Percentiles rank a stretch among this genome's conserved stretches.
Evolutionary conservation across 1,140 invertebrate genomes (phyloP).

Genomic region (Helicoverpa zea): DNA sequence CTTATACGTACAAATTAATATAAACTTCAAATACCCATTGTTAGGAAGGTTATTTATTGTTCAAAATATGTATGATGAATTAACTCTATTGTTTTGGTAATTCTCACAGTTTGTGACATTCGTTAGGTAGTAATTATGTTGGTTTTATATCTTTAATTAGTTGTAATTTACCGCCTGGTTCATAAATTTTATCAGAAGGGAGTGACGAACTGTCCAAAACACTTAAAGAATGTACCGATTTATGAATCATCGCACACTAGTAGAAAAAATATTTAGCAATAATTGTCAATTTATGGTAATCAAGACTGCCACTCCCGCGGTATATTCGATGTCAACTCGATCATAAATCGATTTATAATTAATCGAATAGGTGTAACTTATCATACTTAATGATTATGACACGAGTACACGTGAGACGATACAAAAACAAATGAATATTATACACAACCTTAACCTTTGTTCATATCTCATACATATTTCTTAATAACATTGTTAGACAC

Average conservation of each 20-base stretch:
- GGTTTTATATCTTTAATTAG: no score
- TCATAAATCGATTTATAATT: slow-evolving; percentile 24
- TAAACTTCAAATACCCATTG: no score
- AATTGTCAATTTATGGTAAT: not conserved
- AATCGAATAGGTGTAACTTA: slow-evolving; percentile 15
- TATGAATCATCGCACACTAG: not conserved
- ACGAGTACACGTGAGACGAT: not conserved
- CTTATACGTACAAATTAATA: no score
- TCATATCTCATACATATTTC: not conserved
- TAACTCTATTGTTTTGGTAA: no score
- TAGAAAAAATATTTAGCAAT: slow-evolving; percentile 1
- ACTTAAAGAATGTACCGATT: not conserved
- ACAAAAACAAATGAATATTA: slow-evolving; percentile 10
- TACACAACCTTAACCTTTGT: slow-evolving; percentile 4
- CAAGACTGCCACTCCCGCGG: slow-evolving; percentile 14
- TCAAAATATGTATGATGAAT: no score
- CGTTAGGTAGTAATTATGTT: no score
- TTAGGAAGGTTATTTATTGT: no score
- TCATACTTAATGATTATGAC: not conserved
- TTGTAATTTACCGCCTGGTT: no score
- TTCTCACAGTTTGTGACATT: no score
- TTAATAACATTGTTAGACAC: not conserved
- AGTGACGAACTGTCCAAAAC: no score
- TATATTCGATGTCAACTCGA: slow-evolving; percentile 14
- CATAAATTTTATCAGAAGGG: no score